Percentiles rank a stretch among this genome's conserved stretches.
Evolutionary conservation across 2,113 vertebrate species (phyloP).

Genomic region (Rhipidura dahli): DNA sequence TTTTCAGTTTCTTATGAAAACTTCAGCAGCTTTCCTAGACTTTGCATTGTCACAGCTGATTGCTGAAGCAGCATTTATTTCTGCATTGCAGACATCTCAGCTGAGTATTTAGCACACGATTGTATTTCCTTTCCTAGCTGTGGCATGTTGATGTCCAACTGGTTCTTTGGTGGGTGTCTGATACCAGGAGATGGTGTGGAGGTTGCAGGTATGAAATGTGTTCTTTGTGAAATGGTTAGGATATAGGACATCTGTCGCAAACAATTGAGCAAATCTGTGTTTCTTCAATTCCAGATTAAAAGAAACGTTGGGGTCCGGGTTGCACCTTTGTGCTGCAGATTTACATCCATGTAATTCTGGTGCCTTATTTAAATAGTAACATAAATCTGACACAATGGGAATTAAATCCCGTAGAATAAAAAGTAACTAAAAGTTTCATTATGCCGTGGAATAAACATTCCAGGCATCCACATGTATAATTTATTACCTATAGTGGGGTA

Average conservation of each 20-base stretch:
- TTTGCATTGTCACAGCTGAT: not conserved
- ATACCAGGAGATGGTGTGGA: not conserved
- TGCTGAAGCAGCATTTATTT: not conserved
- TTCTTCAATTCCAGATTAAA: not conserved
- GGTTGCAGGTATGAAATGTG: not conserved
- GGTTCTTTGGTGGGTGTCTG: not conserved
- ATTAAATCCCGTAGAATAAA: not conserved
- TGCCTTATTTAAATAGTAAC: not conserved
- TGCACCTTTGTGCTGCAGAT: not conserved
- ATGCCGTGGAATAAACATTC: not conserved
- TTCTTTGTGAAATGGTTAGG: not conserved
- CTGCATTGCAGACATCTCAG: not conserved
- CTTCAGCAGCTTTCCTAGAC: not conserved
- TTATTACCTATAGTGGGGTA: not conserved
- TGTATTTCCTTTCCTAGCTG: not conserved
- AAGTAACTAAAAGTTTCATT: slow-evolving; percentile 28
- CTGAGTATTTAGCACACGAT: not conserved
- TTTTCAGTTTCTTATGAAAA: not conserved
- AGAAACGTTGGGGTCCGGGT: not conserved
- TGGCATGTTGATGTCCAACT: not conserved
- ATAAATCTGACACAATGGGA: not conserved
- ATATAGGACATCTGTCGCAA: not conserved
- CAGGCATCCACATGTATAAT: slow-evolving; percentile 37
- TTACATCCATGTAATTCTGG: not conserved
- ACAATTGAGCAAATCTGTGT: not conserved